Evolutionary conservation across 1,140 invertebrate genomes (phyloP), one percentile per base, ranked within the genome.

Genomic region (Scaptomyza hsui): DNA sequence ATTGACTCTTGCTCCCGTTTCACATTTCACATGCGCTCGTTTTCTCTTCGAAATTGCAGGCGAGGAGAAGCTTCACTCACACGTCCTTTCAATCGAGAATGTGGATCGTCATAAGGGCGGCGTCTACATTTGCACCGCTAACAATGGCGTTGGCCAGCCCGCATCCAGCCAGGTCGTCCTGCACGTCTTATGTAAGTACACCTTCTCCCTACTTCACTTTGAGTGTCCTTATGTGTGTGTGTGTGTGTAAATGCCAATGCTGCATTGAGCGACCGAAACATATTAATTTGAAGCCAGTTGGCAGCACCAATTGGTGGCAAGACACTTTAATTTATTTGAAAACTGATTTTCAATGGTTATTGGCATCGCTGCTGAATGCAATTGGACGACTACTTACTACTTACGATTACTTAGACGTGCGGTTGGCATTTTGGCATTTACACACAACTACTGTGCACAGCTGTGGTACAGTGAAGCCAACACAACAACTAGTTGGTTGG

Each of bases 71-170:
- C 82, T 92, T 6, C 90, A 92, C 62, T 92, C 92, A 24, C 92
- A 92, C 56, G 89, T 92, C 37, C 85, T 93, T 32, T 89, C 91
- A 53, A 89, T 93, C 52, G 92, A 93, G 57, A 91, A 89, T 68
- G 92, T 93, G 44, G 92, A 93, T 73, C 85, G 94, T 48, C 93
- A 94, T 78, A 93, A 94, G 70, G 94, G 93, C 19, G 94, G 94
- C 12, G 90, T 93, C 47, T 95, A 94, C 88, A 92, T 93, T 68
- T 95, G 94, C 76, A 93, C 93, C 4, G 94, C 94, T 24, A 93
- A 92, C 83, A 94, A 94, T 86, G 93, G 93, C 18, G 94, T 95
- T 19, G 94, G 94, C 19, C 92, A 93, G 74, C 92, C 94, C 57
- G 93, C 93, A 41, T 92, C 92, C 51, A 92, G 92, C 67, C 92